Conservation (phyloP, 2,888 invertebrate species). For the Agriopis aurantiaria region DNA sequence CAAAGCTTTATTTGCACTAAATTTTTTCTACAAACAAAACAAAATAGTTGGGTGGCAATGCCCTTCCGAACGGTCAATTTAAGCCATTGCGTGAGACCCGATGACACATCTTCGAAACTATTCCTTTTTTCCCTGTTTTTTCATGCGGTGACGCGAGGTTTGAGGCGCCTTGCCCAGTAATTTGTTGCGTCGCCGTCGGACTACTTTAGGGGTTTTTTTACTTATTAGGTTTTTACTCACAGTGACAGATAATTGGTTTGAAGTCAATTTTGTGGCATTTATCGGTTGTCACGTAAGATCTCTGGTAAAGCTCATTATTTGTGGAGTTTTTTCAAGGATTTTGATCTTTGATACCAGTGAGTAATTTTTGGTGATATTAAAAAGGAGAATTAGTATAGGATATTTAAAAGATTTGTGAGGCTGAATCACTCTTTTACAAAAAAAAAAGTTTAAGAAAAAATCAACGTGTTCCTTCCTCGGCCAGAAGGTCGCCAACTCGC, state of each 20-base stretch:
- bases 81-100: conserved; percentile 65
- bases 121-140: conserved; percentile 52
- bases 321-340: neutral
- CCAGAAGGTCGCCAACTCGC: too few species aligned
- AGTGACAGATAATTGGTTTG: conserved; percentile 62
- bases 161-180: conserved; percentile 71
- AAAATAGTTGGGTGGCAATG: conserved; percentile 58
- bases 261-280: conserved; percentile 50
- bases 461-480: too few species aligned
- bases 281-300: conserved; percentile 48
- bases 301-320: conserved; percentile 30
- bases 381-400: too few species aligned
- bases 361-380: neutral
- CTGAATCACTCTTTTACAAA: too few species aligned
- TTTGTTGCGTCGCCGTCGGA: conserved; percentile 70
- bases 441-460: too few species aligned
- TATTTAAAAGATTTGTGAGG: too few species aligned
- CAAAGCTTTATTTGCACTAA: conserved; percentile 19
- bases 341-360: neutral
- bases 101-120: conserved; percentile 73
- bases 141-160: conserved; percentile 65
- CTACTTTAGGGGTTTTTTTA: conserved; percentile 53
- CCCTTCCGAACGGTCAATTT: conserved; percentile 56
- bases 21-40: conserved; percentile 24
- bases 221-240: conserved; percentile 51